Base-by-base conservation (phyloP, 2,113 vertebrate genomes). In the Eleginops maclovinus region DNA sequence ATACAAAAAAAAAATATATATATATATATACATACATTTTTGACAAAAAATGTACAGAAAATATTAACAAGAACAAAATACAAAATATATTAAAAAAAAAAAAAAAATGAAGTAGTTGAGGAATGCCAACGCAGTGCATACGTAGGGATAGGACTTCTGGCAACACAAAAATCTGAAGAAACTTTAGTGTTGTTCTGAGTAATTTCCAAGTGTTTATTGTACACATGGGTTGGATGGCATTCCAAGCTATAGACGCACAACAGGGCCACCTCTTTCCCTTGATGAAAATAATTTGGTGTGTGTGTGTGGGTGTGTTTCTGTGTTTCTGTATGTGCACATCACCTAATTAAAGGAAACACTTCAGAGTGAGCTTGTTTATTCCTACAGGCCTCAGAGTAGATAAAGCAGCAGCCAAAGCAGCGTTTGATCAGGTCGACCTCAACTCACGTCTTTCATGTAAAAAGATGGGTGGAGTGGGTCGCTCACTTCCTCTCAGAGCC, bases 301-400 rank as follows among this genome's bases (percentile, higher is more conserved):
- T 16, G 62, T 16, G 44, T 16, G 62, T 16, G 44, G 41, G 26
- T 44, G 22, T 47, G 59, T 16, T 58, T 16, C 31, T n/a, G n/a
- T n/a, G n/a, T n/a, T n/a, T 75, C 49, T 74, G 56, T 62, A 17
- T 43, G 55, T 68, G 56, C 21, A 53, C 65, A 72, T 66, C 50
- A 49, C 2, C 41, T 85, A 91, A 92, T 92, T 78, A 82, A 85
- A 91, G 89, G 89, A 89, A 88, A 54, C 75, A 10, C 70, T 82
- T 87, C 21, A 17, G 59, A 87, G 46, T 19, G 54, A 76, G 49
- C 47, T 67, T 83, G 87, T 87, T 88, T 88, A 90, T 59, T 63
- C 83, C 55, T 19, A 9, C 56, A 46, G 76, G 58, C 47, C 15
- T 74, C 24, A 0, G 17, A 76, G 79, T 21, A 85, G 85, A 90